These are phyloP conservation scores for Leucoptera coffeella DNA, from an alignment of 2,888 invertebrate genomes.

Conservation along the genomic window DNA sequence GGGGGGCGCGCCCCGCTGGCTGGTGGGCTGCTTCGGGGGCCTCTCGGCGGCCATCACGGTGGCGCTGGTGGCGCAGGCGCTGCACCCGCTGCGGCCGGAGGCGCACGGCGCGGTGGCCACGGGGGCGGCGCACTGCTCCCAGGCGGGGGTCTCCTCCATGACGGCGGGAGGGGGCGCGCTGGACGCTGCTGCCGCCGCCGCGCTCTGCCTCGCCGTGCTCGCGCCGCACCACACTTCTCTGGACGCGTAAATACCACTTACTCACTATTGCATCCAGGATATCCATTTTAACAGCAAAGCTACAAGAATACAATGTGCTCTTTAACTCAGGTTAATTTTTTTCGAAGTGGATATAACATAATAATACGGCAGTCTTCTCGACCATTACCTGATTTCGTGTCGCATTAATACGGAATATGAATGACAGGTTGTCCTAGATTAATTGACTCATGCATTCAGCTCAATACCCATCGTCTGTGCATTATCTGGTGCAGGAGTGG, in stretches of 20 bases:
- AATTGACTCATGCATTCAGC: too few relatives aligned
- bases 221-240: slow-evolving; percentile 68
- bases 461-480: too few relatives aligned
- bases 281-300: too few relatives aligned
- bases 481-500: slow-evolving; percentile 70
- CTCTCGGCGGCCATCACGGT: slow-evolving; percentile 64
- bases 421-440: too few relatives aligned
- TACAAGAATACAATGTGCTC: too few relatives aligned
- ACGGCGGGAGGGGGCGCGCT: slow-evolving; percentile 67
- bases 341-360: too few relatives aligned
- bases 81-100: slow-evolving; percentile 68
- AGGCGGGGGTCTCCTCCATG: slow-evolving; percentile 61
- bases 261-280: too few relatives aligned
- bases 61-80: slow-evolving; percentile 65
- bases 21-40: slow-evolving; percentile 59
- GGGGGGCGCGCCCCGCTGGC: slow-evolving; percentile 56
- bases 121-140: slow-evolving; percentile 63
- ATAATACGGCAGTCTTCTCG: too few relatives aligned
- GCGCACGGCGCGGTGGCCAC: slow-evolving; percentile 73
- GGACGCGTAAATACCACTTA: slow-evolving; percentile 71
- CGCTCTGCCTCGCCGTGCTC: slow-evolving; percentile 68
- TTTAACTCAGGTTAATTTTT: too few relatives aligned
- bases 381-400: too few relatives aligned
- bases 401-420: slow-evolving; percentile 2
- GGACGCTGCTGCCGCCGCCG: slow-evolving; percentile 69